Evolutionary conservation across 2,888 invertebrate genomes (phyloP).

Genomic region (Drosophila neotestacea): DNA sequence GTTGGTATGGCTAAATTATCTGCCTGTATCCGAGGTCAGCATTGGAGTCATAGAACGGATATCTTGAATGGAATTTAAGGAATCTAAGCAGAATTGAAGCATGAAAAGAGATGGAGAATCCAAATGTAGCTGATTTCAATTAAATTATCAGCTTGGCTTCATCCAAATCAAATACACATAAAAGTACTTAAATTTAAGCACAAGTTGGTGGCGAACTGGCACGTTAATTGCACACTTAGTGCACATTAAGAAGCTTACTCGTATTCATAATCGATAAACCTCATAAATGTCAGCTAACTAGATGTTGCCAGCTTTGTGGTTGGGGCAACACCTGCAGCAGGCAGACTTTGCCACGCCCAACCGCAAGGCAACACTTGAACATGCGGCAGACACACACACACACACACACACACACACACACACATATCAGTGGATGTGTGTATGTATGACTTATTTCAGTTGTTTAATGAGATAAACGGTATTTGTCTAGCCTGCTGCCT

Average conservation of each 20-base stretch:
- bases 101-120: neutral
- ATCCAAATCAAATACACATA: neutral
- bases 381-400: slow-evolving; percentile 15
- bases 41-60: slow-evolving; percentile 33
- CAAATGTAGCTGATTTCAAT: slow-evolving; percentile 3
- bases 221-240: slow-evolving; percentile 67
- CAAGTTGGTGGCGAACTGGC: slow-evolving; percentile 44
- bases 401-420: slow-evolving; percentile 17
- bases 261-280: slow-evolving; percentile 68
- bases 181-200: slow-evolving; percentile 32
- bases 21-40: slow-evolving; percentile 48
- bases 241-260: slow-evolving; percentile 50
- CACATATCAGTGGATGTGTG: slow-evolving; percentile 12
- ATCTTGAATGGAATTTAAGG: slow-evolving; percentile 6
- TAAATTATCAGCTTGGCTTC: neutral
- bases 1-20: slow-evolving; percentile 52
- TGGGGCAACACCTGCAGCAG: slow-evolving; percentile 51
- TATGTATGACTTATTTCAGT: slow-evolving; percentile 28
- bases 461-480: slow-evolving; percentile 39
- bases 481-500: slow-evolving; percentile 32
- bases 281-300: slow-evolving; percentile 45
- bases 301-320: slow-evolving; percentile 26
- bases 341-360: slow-evolving; percentile 11
- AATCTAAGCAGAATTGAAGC: neutral
- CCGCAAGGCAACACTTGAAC: slow-evolving; percentile 58